Evolutionary conservation across 2,888 invertebrate genomes (phyloP), one percentile per base, ranked within the genome.

Genomic region (Xestobium rufovillosum): DNA sequence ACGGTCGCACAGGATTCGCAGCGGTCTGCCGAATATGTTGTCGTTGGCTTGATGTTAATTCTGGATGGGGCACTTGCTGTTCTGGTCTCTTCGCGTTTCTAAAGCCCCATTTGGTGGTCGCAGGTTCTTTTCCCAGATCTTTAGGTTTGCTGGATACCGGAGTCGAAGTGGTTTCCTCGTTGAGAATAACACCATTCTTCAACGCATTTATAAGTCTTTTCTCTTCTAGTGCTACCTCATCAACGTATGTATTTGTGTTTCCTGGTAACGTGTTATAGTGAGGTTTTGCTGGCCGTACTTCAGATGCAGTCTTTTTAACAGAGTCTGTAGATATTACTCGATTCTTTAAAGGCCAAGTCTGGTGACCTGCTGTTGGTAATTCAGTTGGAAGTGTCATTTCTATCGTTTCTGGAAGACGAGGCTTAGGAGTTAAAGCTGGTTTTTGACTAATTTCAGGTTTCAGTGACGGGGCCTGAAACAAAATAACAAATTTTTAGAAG

Each of bases 221-320:
- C 59, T 87, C 86, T 57, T 86, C 86, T 15, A 82, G 71, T n/a
- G 83, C 84, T 3, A 86, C 83, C 62, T 83, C 82, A 45, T 80
- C 74, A 37, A 76, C 65, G 27, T 48, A 49, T 3, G 48, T 42
- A 4, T 6, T 6, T 34, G 49, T 49, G 49, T 55, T 31, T 9
- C 50, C 37, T 3, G 33, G 36, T 42, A 44, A 31, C 32, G 46
- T 49, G 26, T 48, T 41, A 37, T 41, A 47, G 11, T 40, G 39
- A 40, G 4, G 30, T 29, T 28, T 37, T 29, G 36, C n/a, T 13
- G 10, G 41, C 27, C 39, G 38, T 10, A 50, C 50, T 11, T 51
- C 51, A 2, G 51, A 53, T 4, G 50, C 44, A 2, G 56, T 51
- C 36, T 63, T 67, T 19, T 65, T 63, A 15, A 63, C 61, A 25